These are phyloP conservation scores for Baryphthengus martii DNA, from an alignment of 2,113 vertebrate genomes.

Conservation along the genomic window DNA sequence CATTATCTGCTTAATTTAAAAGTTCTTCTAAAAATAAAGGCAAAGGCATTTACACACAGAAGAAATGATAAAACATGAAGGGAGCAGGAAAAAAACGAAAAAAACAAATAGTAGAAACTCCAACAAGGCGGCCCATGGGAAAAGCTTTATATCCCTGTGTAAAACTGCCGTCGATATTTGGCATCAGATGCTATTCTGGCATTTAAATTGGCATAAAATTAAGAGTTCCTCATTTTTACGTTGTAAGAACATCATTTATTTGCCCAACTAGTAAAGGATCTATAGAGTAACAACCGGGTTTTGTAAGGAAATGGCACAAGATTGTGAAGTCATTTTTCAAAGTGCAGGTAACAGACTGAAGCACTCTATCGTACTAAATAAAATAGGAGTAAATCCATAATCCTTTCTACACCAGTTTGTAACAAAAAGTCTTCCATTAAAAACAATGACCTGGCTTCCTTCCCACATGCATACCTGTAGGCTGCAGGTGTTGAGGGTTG, in stretches of 20 bases:
- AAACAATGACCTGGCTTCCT: background rate
- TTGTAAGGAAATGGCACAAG: background rate
- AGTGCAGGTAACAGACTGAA: background rate
- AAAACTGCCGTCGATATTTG: background rate
- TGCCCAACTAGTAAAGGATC: background rate
- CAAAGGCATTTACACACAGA: background rate
- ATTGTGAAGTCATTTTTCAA: background rate
- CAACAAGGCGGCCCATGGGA: background rate
- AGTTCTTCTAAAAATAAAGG: background rate
- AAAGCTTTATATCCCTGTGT: background rate
- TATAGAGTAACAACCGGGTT: background rate
- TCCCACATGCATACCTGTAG: background rate
- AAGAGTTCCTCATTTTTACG: background rate
- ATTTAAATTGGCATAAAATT: background rate
- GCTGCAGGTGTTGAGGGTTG: background rate
- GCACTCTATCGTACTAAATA: background rate
- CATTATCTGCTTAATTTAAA: background rate
- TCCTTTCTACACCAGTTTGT: background rate
- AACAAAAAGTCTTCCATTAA: background rate
- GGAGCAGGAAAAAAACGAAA: background rate
- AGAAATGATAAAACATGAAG: background rate
- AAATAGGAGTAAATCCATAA: background rate
- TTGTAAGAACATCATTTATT: background rate
- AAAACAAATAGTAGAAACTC: rapidly evolving
- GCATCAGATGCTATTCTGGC: background rate